These are phyloP conservation scores for Harlomillsia oculata DNA, from an alignment of 1,140 invertebrate genomes.

Conservation along the genomic window DNA sequence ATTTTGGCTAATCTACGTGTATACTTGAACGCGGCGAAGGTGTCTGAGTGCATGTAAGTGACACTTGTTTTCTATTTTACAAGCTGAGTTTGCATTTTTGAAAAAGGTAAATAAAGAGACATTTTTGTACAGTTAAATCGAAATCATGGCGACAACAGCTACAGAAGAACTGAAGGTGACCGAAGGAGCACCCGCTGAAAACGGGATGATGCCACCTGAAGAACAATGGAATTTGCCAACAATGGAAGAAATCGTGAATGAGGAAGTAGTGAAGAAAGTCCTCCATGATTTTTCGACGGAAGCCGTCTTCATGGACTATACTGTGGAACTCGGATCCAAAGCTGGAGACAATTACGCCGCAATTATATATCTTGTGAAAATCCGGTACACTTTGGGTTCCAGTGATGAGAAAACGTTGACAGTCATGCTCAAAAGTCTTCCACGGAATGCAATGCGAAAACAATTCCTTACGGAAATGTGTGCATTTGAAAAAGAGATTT, in stretches of 20 bases:
- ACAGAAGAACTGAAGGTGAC: too few species aligned
- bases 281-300: conserved; percentile 21
- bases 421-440: conserved; percentile 27
- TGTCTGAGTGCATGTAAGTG: too few species aligned
- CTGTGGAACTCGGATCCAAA: conserved; percentile 39
- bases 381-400: conserved; percentile 18
- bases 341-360: conserved; percentile 47
- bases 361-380: conserved; percentile 40
- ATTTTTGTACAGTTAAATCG: too few species aligned
- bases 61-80: too few species aligned
- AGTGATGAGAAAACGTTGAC: conserved; percentile 7
- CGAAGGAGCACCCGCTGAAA: background rate
- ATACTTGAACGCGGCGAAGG: too few species aligned
- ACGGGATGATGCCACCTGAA: background rate
- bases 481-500: conserved; percentile 25
- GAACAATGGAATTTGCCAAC: conserved; percentile 8
- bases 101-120: too few species aligned
- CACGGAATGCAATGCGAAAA: conserved; percentile 16
- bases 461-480: conserved; percentile 21
- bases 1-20: too few species aligned
- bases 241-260: conserved; percentile 27
- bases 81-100: too few species aligned
- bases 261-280: conserved; percentile 21
- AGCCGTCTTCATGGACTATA: conserved; percentile 38
- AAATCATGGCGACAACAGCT: too few species aligned